Evolutionary conservation across 2,888 invertebrate genomes (phyloP), one percentile per base, ranked within the genome.

Genomic region (Galeopsomyia nigrocyanea): DNA sequence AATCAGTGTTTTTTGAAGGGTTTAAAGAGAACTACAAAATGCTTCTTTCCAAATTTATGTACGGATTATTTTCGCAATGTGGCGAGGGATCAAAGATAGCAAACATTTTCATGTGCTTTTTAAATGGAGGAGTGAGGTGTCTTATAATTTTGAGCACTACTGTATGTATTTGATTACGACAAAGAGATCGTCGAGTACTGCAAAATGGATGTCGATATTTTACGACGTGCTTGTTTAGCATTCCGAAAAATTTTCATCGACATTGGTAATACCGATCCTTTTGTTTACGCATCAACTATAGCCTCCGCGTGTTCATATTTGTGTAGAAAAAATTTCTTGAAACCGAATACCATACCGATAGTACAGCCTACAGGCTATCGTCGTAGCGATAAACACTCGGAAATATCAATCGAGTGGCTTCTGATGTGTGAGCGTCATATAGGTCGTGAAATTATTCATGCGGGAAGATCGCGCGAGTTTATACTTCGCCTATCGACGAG

Each of bases 321-420:
- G n/a, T n/a, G n/a, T n/a, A n/a, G n/a, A n/a, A n/a, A n/a, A n/a
- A n/a, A n/a, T n/a, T n/a, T n/a, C n/a, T n/a, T n/a, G n/a, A n/a
- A 81, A 49, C 57, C 75, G 3, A 60, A 80, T 7, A 78, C 78
- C 0, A 81, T 82, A 19, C 81, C 78, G 10, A 73, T 82, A 2
- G 76, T 83, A 9, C 83, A 81, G 0, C 62, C 51, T 6, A 67
- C 60, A 1, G 81, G 82, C 3, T 83, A 82, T 65, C 60, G 82
- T 7, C 57, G 51, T 16, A 53, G 62, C 10, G 78, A 81, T 61
- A 79, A 78, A 3, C 81, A 82, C 46, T 82, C 80, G 9, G 26
- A 14, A 47, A 70, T n/a, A 26, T 62, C 6, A 76, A 55, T n/a
- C n/a, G n/a, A n/a, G n/a, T n/a, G n/a, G n/a, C n/a, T n/a, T n/a